Evolutionary conservation across 2,888 invertebrate genomes (phyloP).

Genomic region (Ceriagrion tenellum): DNA sequence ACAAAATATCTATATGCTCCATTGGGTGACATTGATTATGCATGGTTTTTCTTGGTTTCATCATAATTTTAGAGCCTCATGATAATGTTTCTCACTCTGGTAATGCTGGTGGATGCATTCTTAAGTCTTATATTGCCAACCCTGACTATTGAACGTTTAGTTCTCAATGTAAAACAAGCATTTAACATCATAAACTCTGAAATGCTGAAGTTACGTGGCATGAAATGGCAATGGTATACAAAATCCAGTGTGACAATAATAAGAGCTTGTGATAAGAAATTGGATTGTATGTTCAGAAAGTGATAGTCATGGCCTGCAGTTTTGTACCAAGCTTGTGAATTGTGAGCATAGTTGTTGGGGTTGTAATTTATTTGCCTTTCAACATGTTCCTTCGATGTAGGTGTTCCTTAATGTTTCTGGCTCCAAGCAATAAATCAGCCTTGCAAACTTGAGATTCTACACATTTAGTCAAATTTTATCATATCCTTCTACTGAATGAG

Average conservation of each 20-base stretch:
- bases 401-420: slow-evolving; percentile 41
- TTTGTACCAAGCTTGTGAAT: not conserved
- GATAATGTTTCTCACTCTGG: not conserved
- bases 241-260: slow-evolving; percentile 56
- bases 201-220: not conserved
- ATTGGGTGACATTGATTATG: too few species aligned
- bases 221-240: slow-evolving; percentile 19
- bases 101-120: not conserved
- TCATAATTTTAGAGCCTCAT: not conserved
- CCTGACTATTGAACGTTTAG: not conserved
- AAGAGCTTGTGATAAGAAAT: slow-evolving; percentile 58
- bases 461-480: slow-evolving; percentile 38
- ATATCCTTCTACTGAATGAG: slow-evolving; percentile 1
- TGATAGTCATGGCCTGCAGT: slow-evolving; percentile 45
- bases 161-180: not conserved
- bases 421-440: slow-evolving; percentile 46
- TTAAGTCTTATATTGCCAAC: not conserved
- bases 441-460: slow-evolving; percentile 10
- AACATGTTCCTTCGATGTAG: slow-evolving; percentile 54
- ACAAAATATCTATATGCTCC: too few species aligned
- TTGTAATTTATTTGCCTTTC: slow-evolving; percentile 46
- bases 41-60: too few species aligned
- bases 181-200: not conserved
- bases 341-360: slow-evolving; percentile 16
- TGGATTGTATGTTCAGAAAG: slow-evolving; percentile 10